Evolutionary conservation across 2,888 invertebrate genomes (phyloP).

Genomic region (Hylaea fasciaria): DNA sequence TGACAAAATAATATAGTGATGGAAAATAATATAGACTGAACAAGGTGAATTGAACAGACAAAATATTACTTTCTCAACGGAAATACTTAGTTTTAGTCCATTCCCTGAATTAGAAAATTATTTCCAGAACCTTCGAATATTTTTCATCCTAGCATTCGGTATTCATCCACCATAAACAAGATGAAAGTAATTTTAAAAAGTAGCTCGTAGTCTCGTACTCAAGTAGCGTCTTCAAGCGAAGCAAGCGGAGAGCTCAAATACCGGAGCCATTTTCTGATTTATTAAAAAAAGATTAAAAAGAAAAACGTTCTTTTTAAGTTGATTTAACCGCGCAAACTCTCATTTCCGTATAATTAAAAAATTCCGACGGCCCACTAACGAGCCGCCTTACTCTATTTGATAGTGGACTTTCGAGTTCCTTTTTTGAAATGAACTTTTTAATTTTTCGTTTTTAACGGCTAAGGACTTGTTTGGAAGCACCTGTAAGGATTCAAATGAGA

Average conservation of each 20-base stretch:
- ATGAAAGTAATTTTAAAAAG: constrained; percentile 40
- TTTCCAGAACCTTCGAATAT: not conserved
- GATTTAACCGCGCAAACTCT: constrained; percentile 49
- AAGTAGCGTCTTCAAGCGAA: constrained; percentile 27
- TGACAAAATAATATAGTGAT: too few species aligned
- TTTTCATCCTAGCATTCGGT: constrained; percentile 8
- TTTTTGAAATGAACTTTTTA: constrained; percentile 46
- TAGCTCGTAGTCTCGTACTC: constrained; percentile 34
- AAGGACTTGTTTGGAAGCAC: constrained; percentile 43
- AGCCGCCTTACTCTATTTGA: constrained; percentile 63
- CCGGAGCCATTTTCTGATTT: constrained; percentile 38
- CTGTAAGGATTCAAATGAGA: constrained; percentile 37
- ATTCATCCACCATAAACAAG: constrained; percentile 21
- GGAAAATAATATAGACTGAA: too few species aligned
- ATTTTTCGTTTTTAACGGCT: constrained; percentile 41
- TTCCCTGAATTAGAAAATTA: not conserved
- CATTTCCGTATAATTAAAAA: constrained; percentile 71
- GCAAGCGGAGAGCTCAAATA: constrained; percentile 22
- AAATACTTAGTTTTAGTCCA: too few species aligned
- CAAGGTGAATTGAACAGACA: too few species aligned
- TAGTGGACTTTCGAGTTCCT: constrained; percentile 45
- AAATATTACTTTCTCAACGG: too few species aligned
- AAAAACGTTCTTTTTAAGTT: constrained; percentile 32
- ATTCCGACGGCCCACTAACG: constrained; percentile 62
- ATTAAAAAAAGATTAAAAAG: constrained; percentile 36